phyloP scores from a whole-genome alignment of 2,888 invertebrate species.

The Aleiodes alternator region DNA sequence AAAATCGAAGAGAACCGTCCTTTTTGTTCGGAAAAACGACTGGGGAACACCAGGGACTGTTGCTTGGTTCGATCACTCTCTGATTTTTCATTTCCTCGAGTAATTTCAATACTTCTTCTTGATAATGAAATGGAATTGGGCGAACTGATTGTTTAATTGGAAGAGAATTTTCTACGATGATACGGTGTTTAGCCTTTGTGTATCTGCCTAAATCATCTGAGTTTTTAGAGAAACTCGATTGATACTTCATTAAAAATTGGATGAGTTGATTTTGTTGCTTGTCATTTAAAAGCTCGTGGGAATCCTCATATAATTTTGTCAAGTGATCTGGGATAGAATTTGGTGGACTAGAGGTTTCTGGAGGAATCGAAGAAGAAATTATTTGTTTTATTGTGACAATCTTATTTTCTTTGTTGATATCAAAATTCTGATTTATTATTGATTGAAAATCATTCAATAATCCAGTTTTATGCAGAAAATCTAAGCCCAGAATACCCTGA shows the following conservation, averaged over 20 bases:
- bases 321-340: background rate
- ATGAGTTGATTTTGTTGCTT: background rate
- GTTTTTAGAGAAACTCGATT: background rate
- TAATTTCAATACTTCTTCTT: background rate
- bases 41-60: constrained; percentile 46
- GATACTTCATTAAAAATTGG: background rate
- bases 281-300: background rate
- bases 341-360: background rate
- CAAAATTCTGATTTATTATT: background rate
- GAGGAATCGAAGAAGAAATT: background rate
- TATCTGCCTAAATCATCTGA: background rate
- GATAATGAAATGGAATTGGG: constrained; percentile 15
- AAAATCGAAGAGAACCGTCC: constrained; percentile 38
- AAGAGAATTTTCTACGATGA: background rate
- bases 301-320: background rate
- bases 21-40: constrained; percentile 42
- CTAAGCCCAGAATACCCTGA: constrained; percentile 5
- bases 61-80: constrained; percentile 33
- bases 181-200: background rate
- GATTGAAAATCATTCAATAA: background rate
- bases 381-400: background rate
- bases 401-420: background rate
- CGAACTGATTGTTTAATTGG: background rate
- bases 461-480: background rate
- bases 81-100: constrained; percentile 28